A percentile compares a stretch with the other conserved stretches of the same genome.
phyloP scores from a whole-genome alignment of 2,797 vertebrate genomes.

The Myoxocephalus aenaeus region DNA sequence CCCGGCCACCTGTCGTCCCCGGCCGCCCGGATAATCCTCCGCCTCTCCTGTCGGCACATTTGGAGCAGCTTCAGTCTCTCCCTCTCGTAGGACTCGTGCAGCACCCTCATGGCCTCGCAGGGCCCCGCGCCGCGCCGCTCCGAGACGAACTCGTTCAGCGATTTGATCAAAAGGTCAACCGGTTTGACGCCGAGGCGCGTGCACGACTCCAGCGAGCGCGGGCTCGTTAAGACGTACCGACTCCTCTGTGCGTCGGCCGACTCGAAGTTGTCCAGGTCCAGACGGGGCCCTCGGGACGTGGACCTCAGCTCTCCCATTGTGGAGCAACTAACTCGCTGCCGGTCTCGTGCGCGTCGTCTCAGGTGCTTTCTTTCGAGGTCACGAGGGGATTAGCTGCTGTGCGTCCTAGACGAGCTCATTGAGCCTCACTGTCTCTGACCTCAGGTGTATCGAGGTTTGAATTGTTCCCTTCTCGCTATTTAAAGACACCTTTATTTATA shows the following conservation, averaged over 20 bases:
- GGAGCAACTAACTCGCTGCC: neutral
- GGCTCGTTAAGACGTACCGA: conserved; percentile 69
- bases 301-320: conserved; percentile 69
- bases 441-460: conserved; percentile 10
- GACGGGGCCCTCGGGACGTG: conserved; percentile 44
- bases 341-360: neutral
- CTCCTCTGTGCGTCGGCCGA: conserved; percentile 52
- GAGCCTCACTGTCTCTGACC: neutral
- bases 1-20: conserved; percentile 34
- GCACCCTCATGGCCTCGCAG: conserved; percentile 58
- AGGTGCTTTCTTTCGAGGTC: conserved; percentile 35
- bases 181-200: conserved; percentile 73
- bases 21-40: conserved; percentile 66
- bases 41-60: conserved; percentile 74
- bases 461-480: neutral
- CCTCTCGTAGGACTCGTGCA: conserved; percentile 81
- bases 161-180: conserved; percentile 77
- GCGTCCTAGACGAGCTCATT: neutral
- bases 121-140: conserved; percentile 53
- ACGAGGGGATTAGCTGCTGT: conserved; percentile 64
- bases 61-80: conserved; percentile 71
- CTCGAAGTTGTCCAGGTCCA: conserved; percentile 76
- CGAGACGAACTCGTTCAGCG: conserved; percentile 71
- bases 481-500: neutral
- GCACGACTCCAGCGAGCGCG: conserved; percentile 70